These are phyloP conservation scores for Orchesella flavescens DNA, from an alignment of 2,888 invertebrate genomes.

Conservation along the genomic window DNA sequence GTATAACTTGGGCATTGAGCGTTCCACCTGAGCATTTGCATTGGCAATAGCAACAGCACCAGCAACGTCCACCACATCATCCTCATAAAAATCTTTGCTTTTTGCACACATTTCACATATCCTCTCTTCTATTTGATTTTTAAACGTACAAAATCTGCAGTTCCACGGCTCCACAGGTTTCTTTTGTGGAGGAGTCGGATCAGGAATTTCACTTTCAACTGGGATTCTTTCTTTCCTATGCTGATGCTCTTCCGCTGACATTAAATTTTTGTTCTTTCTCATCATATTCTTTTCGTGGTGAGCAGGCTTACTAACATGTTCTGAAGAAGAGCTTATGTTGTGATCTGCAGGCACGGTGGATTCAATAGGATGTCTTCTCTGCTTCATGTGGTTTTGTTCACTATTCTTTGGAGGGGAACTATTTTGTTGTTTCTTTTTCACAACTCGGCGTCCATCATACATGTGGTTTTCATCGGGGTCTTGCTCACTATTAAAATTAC, in stretches of 20 bases:
- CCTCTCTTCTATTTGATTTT: conserved; percentile 42
- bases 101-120: conserved; percentile 67
- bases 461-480: conserved; percentile 28
- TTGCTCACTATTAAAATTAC: background rate
- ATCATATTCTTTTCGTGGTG: conserved; percentile 18
- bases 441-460: conserved; percentile 37
- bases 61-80: conserved; percentile 26
- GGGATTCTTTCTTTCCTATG: conserved; percentile 6
- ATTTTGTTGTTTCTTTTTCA: conserved; percentile 18
- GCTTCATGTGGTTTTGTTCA: background rate
- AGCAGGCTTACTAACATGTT: background rate
- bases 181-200: background rate
- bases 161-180: conserved; percentile 54
- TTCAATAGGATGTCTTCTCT: background rate
- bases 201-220: conserved; percentile 31
- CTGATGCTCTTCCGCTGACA: background rate
- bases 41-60: background rate
- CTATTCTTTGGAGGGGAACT: background rate
- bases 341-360: background rate
- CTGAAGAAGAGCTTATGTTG: conserved; percentile 1
- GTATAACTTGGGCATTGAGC: no score
- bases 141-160: conserved; percentile 63
- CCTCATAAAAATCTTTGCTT: conserved; percentile 61
- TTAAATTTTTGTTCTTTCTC: background rate
- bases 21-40: background rate